Base-by-base conservation (phyloP, 2,888 invertebrate species). In the Rutpela maculata region DNA sequence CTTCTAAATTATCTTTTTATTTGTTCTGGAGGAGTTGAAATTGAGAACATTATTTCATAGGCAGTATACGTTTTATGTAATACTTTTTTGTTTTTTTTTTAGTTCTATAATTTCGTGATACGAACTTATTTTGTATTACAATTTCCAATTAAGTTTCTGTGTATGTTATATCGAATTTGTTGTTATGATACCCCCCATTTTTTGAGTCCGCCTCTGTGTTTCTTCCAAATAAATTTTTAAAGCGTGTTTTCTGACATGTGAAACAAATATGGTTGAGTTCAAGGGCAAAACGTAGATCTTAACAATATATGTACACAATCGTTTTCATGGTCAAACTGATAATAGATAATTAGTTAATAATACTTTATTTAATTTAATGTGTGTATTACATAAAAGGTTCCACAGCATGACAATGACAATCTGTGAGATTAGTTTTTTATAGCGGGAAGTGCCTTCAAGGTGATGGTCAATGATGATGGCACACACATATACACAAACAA, bases 261-360 rank as follows among this genome's bases (percentile, higher is more conserved):
- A 70, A 60, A 59, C 60, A 72, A 72, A 72, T 22, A 63, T 19
- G 63, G 31, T 79, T 66, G 81, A 82, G 84, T 85, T 85, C 85
- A 86, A 86, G 85, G 85, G 81, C 80, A 77, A 79, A 71, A 79
- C 84, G 82, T 80, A 82, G 77, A 80, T 78, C 75, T 80, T 67
- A 73, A 77, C 74, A 79, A 79, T 80, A 78, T n/a, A 22, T 80
- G 81, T 81, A 79, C 84, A 81, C 83, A 84, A 86, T 87, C 84
- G 82, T 83, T 85, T 87, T 88, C 89, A 89, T 85, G 89, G 89
- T 84, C 89, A 86, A 87, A 88, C 82, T 88, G 87, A 88, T 88
- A 82, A 86, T 85, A 86, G 84, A 85, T 87, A 88, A 88, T 88
- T 87, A 86, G 87, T 86, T 87, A 87, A 88, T 87, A 86, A 86